phyloP scores from a whole-genome alignment of 2,113 vertebrate genomes.

The Dromas ardeola region DNA sequence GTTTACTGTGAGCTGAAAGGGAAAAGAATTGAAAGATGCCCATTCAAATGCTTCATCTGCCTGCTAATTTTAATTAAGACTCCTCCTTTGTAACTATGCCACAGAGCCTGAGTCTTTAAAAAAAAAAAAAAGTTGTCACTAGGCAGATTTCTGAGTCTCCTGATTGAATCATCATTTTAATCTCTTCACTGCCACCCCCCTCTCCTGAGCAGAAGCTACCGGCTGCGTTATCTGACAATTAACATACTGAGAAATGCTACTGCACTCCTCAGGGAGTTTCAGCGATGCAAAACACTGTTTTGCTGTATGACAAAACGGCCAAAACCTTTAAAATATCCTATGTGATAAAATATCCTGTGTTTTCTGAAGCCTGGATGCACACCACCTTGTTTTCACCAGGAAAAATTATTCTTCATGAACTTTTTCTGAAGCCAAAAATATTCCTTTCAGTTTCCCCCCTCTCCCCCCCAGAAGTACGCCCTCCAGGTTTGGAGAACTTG shows the following conservation, averaged over 20 bases:
- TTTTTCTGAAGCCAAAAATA: background rate
- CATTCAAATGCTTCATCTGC: slow-evolving; percentile 54
- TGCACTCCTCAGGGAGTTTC: slow-evolving; percentile 26
- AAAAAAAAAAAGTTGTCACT: slow-evolving; percentile 34
- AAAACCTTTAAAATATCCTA: background rate
- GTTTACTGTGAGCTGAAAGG: slow-evolving; percentile 35
- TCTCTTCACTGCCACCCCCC: slow-evolving; percentile 19
- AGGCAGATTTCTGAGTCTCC: slow-evolving; percentile 52
- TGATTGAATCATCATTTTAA: slow-evolving; percentile 64
- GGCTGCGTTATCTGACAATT: slow-evolving; percentile 21
- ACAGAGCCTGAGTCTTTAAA: slow-evolving; percentile 12
- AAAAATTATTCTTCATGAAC: background rate
- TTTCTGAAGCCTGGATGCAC: background rate
- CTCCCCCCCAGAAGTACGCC: background rate
- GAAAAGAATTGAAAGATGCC: slow-evolving; percentile 49
- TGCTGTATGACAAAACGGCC: background rate
- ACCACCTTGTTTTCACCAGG: background rate
- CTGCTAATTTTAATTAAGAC: slow-evolving; percentile 65
- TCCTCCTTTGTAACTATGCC: slow-evolving; percentile 49
- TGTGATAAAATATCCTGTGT: background rate
- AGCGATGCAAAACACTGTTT: background rate
- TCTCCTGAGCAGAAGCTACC: slow-evolving; percentile 24
- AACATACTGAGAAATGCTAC: slow-evolving; percentile 33
- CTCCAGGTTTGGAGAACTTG: background rate
- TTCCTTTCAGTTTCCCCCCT: background rate